These are phyloP conservation scores for Holothuria glaberrima DNA, from an alignment of 35 echinoderm and acorn worm species.

Conservation along the genomic window DNA sequence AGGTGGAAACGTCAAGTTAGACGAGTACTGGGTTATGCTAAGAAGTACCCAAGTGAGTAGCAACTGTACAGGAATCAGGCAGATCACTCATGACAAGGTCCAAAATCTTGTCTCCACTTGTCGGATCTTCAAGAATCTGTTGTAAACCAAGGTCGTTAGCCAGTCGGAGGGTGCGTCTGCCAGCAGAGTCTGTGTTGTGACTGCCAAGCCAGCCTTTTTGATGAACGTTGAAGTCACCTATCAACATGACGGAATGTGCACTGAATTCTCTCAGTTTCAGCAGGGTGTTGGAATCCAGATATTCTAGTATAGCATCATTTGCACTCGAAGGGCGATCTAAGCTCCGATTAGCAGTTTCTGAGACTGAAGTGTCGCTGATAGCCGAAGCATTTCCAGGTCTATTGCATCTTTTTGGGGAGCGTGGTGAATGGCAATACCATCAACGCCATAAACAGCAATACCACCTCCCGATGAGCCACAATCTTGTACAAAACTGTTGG, in stretches of 20 bases:
- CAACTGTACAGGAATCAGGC: conserved; percentile 1
- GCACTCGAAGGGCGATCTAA: conserved; percentile 71
- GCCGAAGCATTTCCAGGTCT: conserved; percentile 60
- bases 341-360: conserved; percentile 68
- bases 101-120: conserved; percentile 73
- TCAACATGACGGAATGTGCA: conserved; percentile 62
- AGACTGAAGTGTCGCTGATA: conserved; percentile 49
- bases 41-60: conserved; percentile 59
- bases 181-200: conserved; percentile 67
- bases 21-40: conserved; percentile 65
- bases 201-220: conserved; percentile 76
- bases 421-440: conserved; percentile 70
- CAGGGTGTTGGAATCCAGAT: conserved; percentile 61
- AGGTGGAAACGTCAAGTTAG: conserved; percentile 3
- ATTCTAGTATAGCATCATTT: conserved; percentile 66
- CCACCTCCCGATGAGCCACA: conserved; percentile 50
- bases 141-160: too few species aligned
- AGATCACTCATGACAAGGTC: conserved; percentile 72
- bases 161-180: conserved; percentile 51
- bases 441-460: conserved; percentile 67
- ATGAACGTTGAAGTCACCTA: conserved; percentile 80
- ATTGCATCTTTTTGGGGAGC: conserved; percentile 2
- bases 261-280: conserved; percentile 42
- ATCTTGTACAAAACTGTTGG: too few species aligned
- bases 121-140: conserved; percentile 69